Base-by-base conservation (phyloP, 2,888 invertebrate species). In the Carcina quercana region DNA sequence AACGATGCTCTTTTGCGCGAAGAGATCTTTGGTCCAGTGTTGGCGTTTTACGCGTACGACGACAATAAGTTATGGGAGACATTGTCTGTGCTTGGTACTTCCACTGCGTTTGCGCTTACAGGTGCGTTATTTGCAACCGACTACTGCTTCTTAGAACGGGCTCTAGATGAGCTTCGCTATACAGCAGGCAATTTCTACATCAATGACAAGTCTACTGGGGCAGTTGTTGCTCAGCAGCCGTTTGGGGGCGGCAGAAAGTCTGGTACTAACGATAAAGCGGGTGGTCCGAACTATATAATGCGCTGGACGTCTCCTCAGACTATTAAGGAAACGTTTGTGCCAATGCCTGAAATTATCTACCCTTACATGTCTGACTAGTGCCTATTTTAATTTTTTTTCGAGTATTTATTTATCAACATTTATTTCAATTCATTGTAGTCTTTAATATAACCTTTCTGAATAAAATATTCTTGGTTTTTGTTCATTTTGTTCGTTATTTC, bases 251-350 rank as follows among this genome's bases (percentile, higher is more conserved):
- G 95, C 8, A 89, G 98, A 55, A 90, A 95, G 88, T 98, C 98
- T 37, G 98, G 97, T 44, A 99, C 99, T 32, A 99, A 99, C 61
- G 99, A 99, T 78, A 99, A 99, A 82, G 98, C 99, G 2, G 99
- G 99, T 13, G 97, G 98, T 3, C 98, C 98, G 1, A 93, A 93
- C 65, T 99, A 99, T 62, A 88, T 95, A 15, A 86, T 97, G 53
- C 89, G 95, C 56, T 99, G 96, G 94, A 88, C 94, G 17, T 92
- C 97, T 6, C 96, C 96, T 0, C 96, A 97, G 67, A 89, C 97
- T 1, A 90, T 98, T 49, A 99, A 99, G 76, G 95, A 97, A 80
- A 96, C 94, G 0, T 94, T 94, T 60, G 92, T 91, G 10, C 94
- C 96, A 2, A 82, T 94, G 32, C 88, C 82, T 3, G 94, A 94